Conservation (phyloP, 2,888 invertebrate species). For the Hypomecis punctinalis region DNA sequence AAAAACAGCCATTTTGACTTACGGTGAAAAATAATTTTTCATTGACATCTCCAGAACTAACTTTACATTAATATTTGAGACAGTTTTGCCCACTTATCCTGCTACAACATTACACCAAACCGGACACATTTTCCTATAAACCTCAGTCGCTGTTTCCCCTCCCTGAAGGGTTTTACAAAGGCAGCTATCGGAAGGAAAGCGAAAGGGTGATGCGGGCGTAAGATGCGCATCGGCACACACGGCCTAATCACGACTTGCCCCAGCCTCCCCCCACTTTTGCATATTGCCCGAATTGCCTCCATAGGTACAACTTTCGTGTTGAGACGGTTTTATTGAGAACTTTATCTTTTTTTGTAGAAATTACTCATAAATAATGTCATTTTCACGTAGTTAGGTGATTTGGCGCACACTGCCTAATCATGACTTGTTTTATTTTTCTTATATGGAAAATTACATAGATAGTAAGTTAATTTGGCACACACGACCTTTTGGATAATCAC, state of each 20-base stretch:
- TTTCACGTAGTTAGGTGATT: neutral
- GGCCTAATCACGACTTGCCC: constrained; percentile 76
- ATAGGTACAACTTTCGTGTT: constrained; percentile 59
- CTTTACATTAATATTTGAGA: too few species aligned
- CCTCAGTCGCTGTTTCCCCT: constrained; percentile 18
- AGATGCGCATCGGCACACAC: constrained; percentile 85
- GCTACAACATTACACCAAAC: neutral
- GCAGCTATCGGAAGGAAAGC: constrained; percentile 84
- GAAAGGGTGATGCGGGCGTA: constrained; percentile 85
- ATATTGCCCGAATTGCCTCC: constrained; percentile 83
- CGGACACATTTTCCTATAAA: neutral
- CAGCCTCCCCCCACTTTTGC: constrained; percentile 74
- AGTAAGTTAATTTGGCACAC: too few species aligned
- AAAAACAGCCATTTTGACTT: too few species aligned
- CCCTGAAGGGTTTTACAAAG: constrained; percentile 62
- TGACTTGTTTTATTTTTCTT: too few species aligned
- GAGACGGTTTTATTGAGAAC: constrained; percentile 54
- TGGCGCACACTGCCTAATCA: too few species aligned
- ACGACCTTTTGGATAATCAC: too few species aligned
- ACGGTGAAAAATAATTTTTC: too few species aligned
- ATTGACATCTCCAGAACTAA: too few species aligned
- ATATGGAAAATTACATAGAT: too few species aligned
- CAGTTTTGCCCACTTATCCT: neutral
- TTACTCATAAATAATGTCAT: too few species aligned
- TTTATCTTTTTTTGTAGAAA: neutral